These are phyloP conservation scores for Hyla sarda DNA, from an alignment of 2,113 vertebrate genomes.

Conservation along the genomic window DNA sequence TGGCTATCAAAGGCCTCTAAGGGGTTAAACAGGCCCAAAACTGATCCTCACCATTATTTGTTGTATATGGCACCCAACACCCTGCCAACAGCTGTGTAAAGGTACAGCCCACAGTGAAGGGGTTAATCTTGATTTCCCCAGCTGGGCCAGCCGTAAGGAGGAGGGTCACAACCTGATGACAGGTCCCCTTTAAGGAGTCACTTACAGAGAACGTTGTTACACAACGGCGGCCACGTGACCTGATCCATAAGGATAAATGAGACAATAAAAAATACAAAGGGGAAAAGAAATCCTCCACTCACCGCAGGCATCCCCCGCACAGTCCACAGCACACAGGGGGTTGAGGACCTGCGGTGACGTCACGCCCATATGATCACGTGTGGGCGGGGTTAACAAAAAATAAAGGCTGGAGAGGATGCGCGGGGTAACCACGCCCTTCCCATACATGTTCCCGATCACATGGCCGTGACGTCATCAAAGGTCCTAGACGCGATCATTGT, in stretches of 20 bases:
- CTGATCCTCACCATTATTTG: no score
- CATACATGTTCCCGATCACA: not conserved
- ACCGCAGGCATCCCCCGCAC: not conserved
- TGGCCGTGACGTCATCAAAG: not conserved
- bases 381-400: not conserved
- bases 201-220: not conserved
- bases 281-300: not conserved
- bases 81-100: no score
- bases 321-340: not conserved
- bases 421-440: not conserved
- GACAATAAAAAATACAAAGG: not conserved
- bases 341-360: not conserved
- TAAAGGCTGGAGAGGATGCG: not conserved
- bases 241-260: not conserved
- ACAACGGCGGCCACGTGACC: not conserved
- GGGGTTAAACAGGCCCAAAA: no score
- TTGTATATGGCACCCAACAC: no score
- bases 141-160: no score
- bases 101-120: no score
- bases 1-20: no score
- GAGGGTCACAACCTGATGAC: no score
- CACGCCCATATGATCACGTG: not conserved
- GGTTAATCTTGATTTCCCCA: no score
- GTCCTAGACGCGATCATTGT: not conserved
- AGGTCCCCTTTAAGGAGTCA: not conserved